A percentile compares a stretch with the other conserved stretches of the same genome.
phyloP scores from a whole-genome alignment of 2,888 invertebrate genomes.

The Yponomeuta evonymella region DNA sequence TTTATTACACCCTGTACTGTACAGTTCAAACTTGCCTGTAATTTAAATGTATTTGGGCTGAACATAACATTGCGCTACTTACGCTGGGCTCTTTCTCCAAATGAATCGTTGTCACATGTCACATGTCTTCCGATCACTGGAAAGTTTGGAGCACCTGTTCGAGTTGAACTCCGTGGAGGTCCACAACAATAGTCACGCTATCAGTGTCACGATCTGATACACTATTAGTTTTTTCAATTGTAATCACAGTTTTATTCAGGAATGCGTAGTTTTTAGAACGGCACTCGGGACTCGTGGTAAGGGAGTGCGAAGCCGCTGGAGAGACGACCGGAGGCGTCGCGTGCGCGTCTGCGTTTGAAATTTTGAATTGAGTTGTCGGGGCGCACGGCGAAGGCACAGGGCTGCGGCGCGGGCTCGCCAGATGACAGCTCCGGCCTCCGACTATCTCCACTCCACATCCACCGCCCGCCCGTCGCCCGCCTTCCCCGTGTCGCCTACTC shows the following conservation, averaged over 20 bases:
- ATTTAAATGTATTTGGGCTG: slow-evolving; percentile 29
- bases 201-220: slow-evolving; percentile 17
- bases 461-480: slow-evolving; percentile 34
- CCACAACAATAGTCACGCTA: slow-evolving; percentile 18
- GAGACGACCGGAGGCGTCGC: slow-evolving; percentile 33
- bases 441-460: slow-evolving; percentile 37
- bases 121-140: slow-evolving; percentile 41
- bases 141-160: slow-evolving; percentile 60
- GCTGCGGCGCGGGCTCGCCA: slow-evolving; percentile 39
- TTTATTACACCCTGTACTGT: too few relatives aligned
- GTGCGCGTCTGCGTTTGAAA: slow-evolving; percentile 53
- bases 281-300: background rate
- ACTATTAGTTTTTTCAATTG: slow-evolving; percentile 14
- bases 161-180: slow-evolving; percentile 47
- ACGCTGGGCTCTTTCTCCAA: slow-evolving; percentile 46
- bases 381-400: slow-evolving; percentile 25
- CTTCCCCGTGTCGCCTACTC: slow-evolving; percentile 25
- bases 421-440: slow-evolving; percentile 56
- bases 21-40: background rate
- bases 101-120: slow-evolving; percentile 63
- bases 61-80: slow-evolving; percentile 52
- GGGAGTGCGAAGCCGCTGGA: background rate
- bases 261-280: background rate
- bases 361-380: slow-evolving; percentile 28
- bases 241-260: background rate